Evolutionary conservation across 2,888 invertebrate genomes (phyloP), one percentile per base, ranked within the genome.

Genomic region (Schizaphis graminum): DNA sequence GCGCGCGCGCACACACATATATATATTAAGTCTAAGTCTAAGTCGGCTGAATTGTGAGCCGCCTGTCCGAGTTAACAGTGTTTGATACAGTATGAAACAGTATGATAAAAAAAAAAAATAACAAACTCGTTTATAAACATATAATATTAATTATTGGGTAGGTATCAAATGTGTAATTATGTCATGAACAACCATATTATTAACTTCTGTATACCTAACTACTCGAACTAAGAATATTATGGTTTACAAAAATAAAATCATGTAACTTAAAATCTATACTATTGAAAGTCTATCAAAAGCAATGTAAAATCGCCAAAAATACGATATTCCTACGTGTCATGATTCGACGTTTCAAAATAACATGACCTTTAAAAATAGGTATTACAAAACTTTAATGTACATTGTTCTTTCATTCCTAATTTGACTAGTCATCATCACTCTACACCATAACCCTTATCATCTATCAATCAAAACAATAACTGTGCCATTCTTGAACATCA

Each of bases 311-410:
- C 7, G 16, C 7, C 5, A 16, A 67, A 67, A n/a, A 49, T 16
- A 47, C 13, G 16, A 87, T 10, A 85, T 35, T 7, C 26, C 28
- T 11, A 86, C 28, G 44, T 44, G 21, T 24, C 11, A 44, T 86
- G 28, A 44, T 28, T 28, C 28, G 10, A 35, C 24, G 88, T 88
- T 88, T 21, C n/a, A 21, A 88, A 53, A 88, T 53, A 88, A 53
- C 35, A 21, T 87, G 49, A 87, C 87, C 87, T 87, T 88, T 88
- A 88, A 85, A 28, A 16, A 35, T n/a, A 67, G 16, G 67, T 35
- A 16, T 67, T 35, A n/a, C 67, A 67, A 67, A 35, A 35, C 67
- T 16, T 67, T 16, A 35, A 67, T n/a, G 4, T 7, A 67, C n/a
- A 67, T 35, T 67, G 67, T 67, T n/a, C 67, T 67, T 67, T 35